Conservation (phyloP, 2,888 invertebrate species). For the Euproctis similis region DNA sequence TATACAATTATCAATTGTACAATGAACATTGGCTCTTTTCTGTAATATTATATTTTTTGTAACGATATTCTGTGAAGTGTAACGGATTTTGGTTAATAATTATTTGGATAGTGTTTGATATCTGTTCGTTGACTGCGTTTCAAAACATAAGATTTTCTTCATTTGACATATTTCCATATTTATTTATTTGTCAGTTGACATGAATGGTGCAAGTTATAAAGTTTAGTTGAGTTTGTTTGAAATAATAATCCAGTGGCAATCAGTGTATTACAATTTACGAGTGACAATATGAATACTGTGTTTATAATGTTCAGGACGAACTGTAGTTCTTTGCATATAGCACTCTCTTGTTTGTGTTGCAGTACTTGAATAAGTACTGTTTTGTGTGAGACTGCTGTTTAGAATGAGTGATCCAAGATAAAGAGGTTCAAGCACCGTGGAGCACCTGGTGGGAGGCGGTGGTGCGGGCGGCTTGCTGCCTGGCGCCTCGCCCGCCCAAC, state of each 20-base stretch:
- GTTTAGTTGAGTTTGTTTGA: no score
- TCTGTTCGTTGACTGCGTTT: conserved; percentile 42
- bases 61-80: conserved; percentile 21
- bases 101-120: conserved; percentile 20
- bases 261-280: conserved; percentile 12
- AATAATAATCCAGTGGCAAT: conserved; percentile 10
- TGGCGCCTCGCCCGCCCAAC: conserved; percentile 75
- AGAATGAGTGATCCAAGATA: conserved; percentile 53
- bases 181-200: conserved; percentile 24
- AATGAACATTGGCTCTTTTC: no score
- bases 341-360: conserved; percentile 52
- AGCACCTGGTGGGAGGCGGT: conserved; percentile 86
- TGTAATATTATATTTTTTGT: no score
- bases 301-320: conserved; percentile 57
- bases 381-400: conserved; percentile 22
- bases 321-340: conserved; percentile 47
- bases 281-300: conserved; percentile 55
- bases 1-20: no score
- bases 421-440: conserved; percentile 74
- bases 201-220: conserved; percentile 17
- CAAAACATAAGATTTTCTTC: conserved; percentile 52
- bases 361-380: conserved; percentile 52
- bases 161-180: conserved; percentile 32
- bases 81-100: conserved; percentile 25
- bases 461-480: conserved; percentile 80